phyloP scores from a whole-genome alignment of 1,140 invertebrate genomes.

The Aricia agestis region DNA sequence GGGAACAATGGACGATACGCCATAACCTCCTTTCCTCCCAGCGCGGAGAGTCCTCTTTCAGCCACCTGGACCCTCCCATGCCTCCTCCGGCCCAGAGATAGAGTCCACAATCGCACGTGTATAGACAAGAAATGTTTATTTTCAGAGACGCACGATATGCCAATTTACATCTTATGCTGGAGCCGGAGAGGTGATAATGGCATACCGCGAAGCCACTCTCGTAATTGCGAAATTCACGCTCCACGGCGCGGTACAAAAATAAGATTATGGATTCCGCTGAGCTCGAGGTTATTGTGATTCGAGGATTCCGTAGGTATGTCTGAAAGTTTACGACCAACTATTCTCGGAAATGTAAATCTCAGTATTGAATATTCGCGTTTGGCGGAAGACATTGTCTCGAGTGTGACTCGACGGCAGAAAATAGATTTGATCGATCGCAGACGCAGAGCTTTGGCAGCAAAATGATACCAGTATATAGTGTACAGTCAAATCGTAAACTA shows the following conservation, averaged over 20 bases:
- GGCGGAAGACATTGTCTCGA: slow-evolving; percentile 64
- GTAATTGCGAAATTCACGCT: slow-evolving; percentile 76
- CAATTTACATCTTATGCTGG: slow-evolving; percentile 44
- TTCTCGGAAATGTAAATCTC: slow-evolving; percentile 71
- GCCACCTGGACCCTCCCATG: slow-evolving; percentile 42
- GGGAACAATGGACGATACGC: slow-evolving; percentile 70
- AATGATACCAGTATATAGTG: too few relatives aligned
- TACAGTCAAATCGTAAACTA: too few relatives aligned
- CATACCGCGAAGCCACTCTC: slow-evolving; percentile 35
- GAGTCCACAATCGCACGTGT: slow-evolving; percentile 71
- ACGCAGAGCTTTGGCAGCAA: background rate
- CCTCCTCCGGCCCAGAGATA: slow-evolving; percentile 67
- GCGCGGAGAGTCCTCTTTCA: slow-evolving; percentile 63
- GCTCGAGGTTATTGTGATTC: slow-evolving; percentile 74
- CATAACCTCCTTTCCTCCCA: slow-evolving; percentile 55
- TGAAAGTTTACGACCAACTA: slow-evolving; percentile 69
- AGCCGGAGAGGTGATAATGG: slow-evolving; percentile 48
- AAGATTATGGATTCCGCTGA: slow-evolving; percentile 76
- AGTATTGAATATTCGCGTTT: slow-evolving; percentile 70
- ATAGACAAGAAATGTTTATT: slow-evolving; percentile 72
- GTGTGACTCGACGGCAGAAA: slow-evolving; percentile 32
- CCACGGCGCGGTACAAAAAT: slow-evolving; percentile 74
- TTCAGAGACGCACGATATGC: slow-evolving; percentile 51
- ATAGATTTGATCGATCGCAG: background rate
- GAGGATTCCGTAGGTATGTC: slow-evolving; percentile 74